These are phyloP conservation scores for Coendou prehensilis DNA, from an alignment of 2,797 vertebrate genomes.

Conservation along the genomic window DNA sequence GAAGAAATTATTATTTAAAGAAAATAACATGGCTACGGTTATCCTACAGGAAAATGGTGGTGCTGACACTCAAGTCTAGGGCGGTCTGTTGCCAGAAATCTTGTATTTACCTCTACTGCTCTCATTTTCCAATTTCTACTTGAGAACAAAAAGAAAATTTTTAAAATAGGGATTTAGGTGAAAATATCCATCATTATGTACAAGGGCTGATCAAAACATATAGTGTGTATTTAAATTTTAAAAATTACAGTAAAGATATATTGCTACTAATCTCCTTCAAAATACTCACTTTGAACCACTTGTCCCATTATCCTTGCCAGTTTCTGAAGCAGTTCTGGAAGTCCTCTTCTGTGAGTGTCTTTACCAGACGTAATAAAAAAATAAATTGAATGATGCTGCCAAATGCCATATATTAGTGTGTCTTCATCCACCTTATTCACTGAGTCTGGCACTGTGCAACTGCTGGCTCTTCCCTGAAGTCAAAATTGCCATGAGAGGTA, in stretches of 20 bases:
- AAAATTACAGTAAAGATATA: background rate
- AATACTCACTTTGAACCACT: background rate
- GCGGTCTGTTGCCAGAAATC: background rate
- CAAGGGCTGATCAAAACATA: background rate
- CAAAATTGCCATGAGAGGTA: background rate
- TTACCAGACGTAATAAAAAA: background rate
- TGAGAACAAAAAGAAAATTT: constrained; percentile 31
- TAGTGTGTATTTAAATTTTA: background rate
- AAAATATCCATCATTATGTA: background rate
- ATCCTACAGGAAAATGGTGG: background rate
- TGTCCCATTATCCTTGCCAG: background rate
- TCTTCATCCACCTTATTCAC: background rate
- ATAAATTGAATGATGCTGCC: background rate
- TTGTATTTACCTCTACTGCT: background rate
- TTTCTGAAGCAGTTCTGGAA: background rate
- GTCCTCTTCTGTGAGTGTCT: background rate
- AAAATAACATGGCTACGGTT: background rate
- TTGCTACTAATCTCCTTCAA: background rate
- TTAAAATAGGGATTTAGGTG: background rate
- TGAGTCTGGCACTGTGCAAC: background rate
- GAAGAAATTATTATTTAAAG: background rate
- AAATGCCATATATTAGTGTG: background rate
- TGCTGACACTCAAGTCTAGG: background rate
- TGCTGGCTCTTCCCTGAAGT: background rate
- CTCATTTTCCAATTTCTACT: background rate